phyloP scores from a whole-genome alignment of 2,113 vertebrate genomes.

The Rhinogobius similis region DNA sequence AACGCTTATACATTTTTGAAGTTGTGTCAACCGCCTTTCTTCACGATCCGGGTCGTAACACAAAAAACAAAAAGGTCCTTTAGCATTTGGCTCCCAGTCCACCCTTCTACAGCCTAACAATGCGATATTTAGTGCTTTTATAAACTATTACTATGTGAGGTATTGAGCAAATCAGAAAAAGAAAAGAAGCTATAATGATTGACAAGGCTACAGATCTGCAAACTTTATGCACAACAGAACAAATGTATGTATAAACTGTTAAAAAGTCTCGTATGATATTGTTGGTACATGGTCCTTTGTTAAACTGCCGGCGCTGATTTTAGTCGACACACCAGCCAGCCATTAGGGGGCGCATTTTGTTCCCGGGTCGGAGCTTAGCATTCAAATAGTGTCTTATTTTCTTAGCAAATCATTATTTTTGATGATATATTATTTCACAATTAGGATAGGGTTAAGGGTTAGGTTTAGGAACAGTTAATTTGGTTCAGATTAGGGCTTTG shows the following conservation, averaged over 20 bases:
- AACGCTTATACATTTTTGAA: no score
- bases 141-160: not conserved
- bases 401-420: no score
- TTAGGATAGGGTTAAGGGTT: no score
- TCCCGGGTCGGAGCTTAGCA: not conserved
- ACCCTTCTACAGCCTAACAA: conserved; percentile 16
- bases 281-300: conserved; percentile 5
- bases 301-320: no score
- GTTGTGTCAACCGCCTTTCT: no score
- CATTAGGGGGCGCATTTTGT: conserved; percentile 10
- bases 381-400: no score
- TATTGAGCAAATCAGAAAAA: conserved; percentile 1
- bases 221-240: not conserved
- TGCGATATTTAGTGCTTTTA: conserved; percentile 15
- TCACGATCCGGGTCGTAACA: no score
- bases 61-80: no score
- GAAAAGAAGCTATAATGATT: conserved; percentile 6
- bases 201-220: not conserved
- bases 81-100: not conserved
- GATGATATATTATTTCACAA: no score
- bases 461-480: no score
- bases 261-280: conserved; percentile 11
- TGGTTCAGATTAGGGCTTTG: no score
- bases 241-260: conserved; percentile 6
- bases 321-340: not conserved